Evolutionary conservation across 2,797 vertebrate genomes (phyloP).

Genomic region (Apogon hyalosoma): DNA sequence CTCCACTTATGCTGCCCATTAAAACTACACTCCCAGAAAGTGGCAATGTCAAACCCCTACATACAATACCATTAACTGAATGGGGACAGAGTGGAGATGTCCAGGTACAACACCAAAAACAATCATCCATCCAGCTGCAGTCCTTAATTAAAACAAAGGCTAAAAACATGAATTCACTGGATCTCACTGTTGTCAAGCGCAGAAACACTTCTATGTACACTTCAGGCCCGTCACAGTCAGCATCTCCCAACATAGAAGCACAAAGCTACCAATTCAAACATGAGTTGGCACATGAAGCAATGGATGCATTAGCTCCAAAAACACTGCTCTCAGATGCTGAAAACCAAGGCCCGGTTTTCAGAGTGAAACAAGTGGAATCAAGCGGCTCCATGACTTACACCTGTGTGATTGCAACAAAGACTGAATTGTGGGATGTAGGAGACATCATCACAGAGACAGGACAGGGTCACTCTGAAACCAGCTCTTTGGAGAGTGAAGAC

Average conservation of each 20-base stretch:
- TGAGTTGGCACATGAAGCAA: conserved; percentile 14
- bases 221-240: background rate
- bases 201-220: background rate
- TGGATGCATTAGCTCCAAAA: background rate
- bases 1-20: conserved; percentile 38
- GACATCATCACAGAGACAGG: conserved; percentile 61
- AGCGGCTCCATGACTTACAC: conserved; percentile 66
- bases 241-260: conserved; percentile 27
- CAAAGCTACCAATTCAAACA: conserved; percentile 30
- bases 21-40: conserved; percentile 35
- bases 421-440: conserved; percentile 83
- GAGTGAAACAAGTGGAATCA: conserved; percentile 60
- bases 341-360: conserved; percentile 65
- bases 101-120: conserved; percentile 78
- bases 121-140: conserved; percentile 80
- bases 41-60: conserved; percentile 27
- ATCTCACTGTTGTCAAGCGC: conserved; percentile 42
- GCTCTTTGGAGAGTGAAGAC: conserved; percentile 11
- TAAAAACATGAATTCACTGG: conserved; percentile 44
- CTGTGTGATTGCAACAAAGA: conserved; percentile 78
- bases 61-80: conserved; percentile 25
- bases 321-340: conserved; percentile 26
- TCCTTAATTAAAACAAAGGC: conserved; percentile 70
- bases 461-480: background rate
- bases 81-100: conserved; percentile 48